Evolutionary conservation across 2,113 vertebrate genomes (phyloP).

Genomic region (Protobothrops mucrosquamatus): DNA sequence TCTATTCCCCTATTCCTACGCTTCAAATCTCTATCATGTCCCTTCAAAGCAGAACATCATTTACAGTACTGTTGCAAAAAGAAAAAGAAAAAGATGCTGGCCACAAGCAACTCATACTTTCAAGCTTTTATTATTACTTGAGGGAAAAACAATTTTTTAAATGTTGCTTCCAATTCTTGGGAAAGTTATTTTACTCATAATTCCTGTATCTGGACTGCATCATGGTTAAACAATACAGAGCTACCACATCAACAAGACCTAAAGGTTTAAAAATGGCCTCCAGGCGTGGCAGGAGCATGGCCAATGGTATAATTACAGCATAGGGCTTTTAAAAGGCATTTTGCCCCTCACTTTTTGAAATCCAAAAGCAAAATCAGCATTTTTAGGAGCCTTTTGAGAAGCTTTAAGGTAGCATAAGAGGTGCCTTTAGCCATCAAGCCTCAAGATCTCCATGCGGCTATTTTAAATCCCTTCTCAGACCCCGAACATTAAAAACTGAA

Average conservation of each 20-base stretch:
- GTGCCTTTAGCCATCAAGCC: neutral
- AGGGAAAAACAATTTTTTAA: neutral
- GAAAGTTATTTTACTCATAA: neutral
- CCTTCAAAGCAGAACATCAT: constrained; percentile 24
- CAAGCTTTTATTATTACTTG: neutral
- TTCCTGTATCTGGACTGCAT: neutral
- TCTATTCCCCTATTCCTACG: constrained; percentile 12
- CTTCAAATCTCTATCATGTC: constrained; percentile 30
- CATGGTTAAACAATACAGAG: neutral
- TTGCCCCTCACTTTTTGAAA: neutral
- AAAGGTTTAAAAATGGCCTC: neutral
- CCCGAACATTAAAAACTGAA: neutral
- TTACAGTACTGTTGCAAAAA: neutral
- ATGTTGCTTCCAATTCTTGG: neutral
- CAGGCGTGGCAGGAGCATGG: neutral
- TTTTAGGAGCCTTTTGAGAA: neutral
- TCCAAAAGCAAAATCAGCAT: neutral
- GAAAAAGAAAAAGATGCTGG: neutral
- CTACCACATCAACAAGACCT: neutral
- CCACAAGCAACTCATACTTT: neutral
- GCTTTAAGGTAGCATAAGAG: neutral
- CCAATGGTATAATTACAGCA: neutral
- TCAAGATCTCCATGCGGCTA: neutral
- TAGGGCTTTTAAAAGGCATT: neutral
- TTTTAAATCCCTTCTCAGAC: neutral